Conservation (phyloP, 1,140 invertebrate species). For the Microplitis demolitor region DNA sequence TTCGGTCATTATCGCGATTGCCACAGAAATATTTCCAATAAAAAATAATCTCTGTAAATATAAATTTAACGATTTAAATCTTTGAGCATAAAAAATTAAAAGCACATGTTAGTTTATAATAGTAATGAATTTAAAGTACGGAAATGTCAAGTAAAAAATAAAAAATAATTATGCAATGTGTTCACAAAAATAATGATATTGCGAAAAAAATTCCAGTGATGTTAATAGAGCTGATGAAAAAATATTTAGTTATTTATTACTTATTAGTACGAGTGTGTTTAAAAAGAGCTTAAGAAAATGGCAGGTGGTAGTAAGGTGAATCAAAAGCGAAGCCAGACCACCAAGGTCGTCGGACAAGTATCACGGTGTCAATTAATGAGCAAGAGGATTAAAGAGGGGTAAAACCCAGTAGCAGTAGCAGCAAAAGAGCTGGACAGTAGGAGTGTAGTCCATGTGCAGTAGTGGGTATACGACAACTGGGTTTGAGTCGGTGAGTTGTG, state of each 20-base stretch:
- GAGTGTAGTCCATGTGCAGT: neutral
- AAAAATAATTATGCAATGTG: no score
- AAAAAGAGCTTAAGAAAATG: neutral
- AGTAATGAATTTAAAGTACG: no score
- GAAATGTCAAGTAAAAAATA: no score
- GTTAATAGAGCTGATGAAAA: no score
- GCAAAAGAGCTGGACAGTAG: neutral
- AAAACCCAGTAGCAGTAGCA: neutral
- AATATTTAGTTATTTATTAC: neutral
- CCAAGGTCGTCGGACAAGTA: constrained; percentile 50
- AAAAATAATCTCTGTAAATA: no score
- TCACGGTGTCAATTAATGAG: constrained; percentile 59
- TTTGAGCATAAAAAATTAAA: no score
- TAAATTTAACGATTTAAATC: no score
- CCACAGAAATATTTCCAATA: no score
- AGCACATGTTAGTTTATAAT: no score
- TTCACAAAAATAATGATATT: no score
- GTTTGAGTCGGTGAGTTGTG: neutral
- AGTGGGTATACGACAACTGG: neutral
- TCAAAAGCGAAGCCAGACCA: constrained; percentile 38
- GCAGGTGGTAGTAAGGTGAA: neutral
- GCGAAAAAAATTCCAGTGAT: no score
- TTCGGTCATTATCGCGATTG: no score
- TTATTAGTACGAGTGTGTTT: neutral
- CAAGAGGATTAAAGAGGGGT: constrained; percentile 15